Evolutionary conservation across 2,113 vertebrate species (phyloP).

Genomic region (Microtus richardsoni): DNA sequence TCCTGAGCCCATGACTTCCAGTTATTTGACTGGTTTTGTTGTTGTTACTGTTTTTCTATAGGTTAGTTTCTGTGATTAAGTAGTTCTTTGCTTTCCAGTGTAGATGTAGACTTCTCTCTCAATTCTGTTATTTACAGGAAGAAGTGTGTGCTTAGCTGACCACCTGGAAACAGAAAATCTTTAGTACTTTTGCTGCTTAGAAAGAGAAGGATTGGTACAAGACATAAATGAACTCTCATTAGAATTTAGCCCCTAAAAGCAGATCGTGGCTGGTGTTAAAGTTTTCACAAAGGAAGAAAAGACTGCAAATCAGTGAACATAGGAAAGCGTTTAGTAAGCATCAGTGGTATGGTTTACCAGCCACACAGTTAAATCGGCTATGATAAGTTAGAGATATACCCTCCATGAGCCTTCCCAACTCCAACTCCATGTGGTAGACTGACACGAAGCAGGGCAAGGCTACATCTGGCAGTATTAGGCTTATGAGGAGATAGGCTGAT

Average conservation of each 20-base stretch:
- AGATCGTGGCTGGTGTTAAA: neutral
- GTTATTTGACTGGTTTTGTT: no score
- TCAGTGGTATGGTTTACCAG: neutral
- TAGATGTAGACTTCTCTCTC: neutral
- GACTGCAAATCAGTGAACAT: neutral
- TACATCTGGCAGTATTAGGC: neutral
- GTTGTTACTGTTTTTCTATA: no score
- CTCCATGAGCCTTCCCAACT: neutral
- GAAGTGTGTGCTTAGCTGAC: neutral
- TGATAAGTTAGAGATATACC: neutral
- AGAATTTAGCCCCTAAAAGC: neutral
- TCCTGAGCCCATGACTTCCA: neutral
- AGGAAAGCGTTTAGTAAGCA: neutral
- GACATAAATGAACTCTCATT: neutral
- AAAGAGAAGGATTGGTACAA: neutral
- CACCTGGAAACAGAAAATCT: neutral
- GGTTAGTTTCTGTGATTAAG: neutral
- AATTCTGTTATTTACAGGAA: constrained; percentile 10
- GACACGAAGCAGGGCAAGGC: neutral
- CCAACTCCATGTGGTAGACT: neutral
- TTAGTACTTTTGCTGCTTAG: neutral
- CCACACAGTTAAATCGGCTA: neutral
- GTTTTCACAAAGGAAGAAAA: neutral
- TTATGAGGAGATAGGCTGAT: neutral
- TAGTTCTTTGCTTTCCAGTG: neutral